Base-by-base conservation (phyloP, 2,888 invertebrate species). In the Bibio marci region DNA sequence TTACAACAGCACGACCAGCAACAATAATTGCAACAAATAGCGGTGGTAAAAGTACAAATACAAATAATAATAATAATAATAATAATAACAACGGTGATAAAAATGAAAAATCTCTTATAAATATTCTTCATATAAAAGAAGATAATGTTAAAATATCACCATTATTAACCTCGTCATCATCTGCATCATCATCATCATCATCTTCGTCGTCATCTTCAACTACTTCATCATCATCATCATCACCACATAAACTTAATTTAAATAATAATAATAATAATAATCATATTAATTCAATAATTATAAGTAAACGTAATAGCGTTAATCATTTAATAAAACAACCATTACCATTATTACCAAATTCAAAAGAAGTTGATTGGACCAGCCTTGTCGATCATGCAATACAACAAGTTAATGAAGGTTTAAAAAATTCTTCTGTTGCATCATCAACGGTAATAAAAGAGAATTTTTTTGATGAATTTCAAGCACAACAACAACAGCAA, bases 281-380 rank as follows among this genome's bases (percentile, higher is more conserved):
- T 40, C 15, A 32, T 38, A 49, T 3, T 51, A 54, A 34, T 36
- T 27, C 32, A 34, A 35, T 40, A 43, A 38, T 32, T 30, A 30
- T 15, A 15, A 27, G 31, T 13, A 26, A 27, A 11, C 14, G 10
- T 28, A 39, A 26, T 18, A 8, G 45, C 52, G 13, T 37, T 41
- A 45, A 49, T 32, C 49, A 51, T 13, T 51, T 53, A 7, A 53
- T 56, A 32, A 52, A 60, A 2, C 59, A 59, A 34, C 57, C 63
- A 35, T 61, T 78, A 39, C 72, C 73, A 2, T 33, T 48, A 13
- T 57, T 76, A 38, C 76, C 80, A 1, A 73, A 80, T 52, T 70
- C 77, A 4, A 68, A 73, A 28, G 75, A 77, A 33, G 68, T 80
- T 49, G 82, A 85, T 57, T 85, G 86, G 86, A 73, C 78, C 11